Conservation (phyloP, 1,140 invertebrate genomes). For the Acromyrmex heyeri region DNA sequence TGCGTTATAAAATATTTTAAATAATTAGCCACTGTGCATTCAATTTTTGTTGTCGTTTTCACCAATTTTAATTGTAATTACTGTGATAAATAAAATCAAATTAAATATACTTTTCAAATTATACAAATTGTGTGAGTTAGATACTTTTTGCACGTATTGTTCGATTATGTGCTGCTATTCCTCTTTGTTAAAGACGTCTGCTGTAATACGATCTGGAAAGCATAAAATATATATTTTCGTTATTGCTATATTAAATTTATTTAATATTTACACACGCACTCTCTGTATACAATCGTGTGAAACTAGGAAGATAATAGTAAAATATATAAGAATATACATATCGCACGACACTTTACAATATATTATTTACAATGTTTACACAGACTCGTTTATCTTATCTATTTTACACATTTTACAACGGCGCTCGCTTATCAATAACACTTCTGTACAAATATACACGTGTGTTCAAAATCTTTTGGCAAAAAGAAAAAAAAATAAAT, state of each 20-base stretch:
- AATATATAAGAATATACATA: slow-evolving; percentile 82
- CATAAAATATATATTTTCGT: slow-evolving; percentile 1
- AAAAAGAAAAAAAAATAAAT: slow-evolving; percentile 75
- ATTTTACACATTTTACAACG: slow-evolving; percentile 84
- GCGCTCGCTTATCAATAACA: slow-evolving; percentile 53
- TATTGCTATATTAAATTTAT: slow-evolving; percentile 72
- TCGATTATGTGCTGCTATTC: background rate
- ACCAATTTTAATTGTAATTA: slow-evolving; percentile 41
- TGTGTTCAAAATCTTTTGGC: slow-evolving; percentile 69
- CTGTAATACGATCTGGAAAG: background rate
- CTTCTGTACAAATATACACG: slow-evolving; percentile 86
- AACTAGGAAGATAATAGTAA: slow-evolving; percentile 66
- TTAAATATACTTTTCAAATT: background rate
- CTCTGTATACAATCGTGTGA: slow-evolving; percentile 72
- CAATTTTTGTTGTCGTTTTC: slow-evolving; percentile 9
- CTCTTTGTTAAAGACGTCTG: background rate
- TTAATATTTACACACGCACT: slow-evolving; percentile 76
- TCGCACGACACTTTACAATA: slow-evolving; percentile 82
- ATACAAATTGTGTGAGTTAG: background rate
- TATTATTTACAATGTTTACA: slow-evolving; percentile 86
- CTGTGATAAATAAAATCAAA: slow-evolving; percentile 52
- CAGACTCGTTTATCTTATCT: slow-evolving; percentile 78
- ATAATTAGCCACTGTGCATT: slow-evolving; percentile 30
- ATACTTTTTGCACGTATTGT: background rate
- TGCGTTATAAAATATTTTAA: background rate